Evolutionary conservation across 2,888 invertebrate genomes (phyloP), one percentile per base, ranked within the genome.

Genomic region (Gymnocheta viridis): DNA sequence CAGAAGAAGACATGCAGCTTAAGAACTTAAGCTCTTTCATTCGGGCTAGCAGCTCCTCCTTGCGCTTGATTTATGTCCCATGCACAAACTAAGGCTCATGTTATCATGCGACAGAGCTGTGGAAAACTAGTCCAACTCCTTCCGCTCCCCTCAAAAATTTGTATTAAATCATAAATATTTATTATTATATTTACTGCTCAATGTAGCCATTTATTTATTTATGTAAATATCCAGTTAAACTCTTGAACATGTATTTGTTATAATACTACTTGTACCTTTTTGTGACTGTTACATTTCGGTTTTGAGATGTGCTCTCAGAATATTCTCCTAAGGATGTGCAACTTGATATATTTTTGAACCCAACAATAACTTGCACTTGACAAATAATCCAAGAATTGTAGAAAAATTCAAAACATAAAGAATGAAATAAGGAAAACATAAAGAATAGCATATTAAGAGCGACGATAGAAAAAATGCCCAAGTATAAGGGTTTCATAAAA

Each of bases 401-500:
- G 17, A 41, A 49, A 62, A 78, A 22, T 49, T 27, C 35, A 35
- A 77, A 84, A 73, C 69, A 83, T 85, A 80, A 77, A 69, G 10
- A 27, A 9, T 54, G 24, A 38, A 67, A 51, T 22, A 56, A 66
- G 70, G 66, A 54, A 82, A 67, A 72, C 10, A 67, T 67, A 19
- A n/a, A 29, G 38, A 66, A 29, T 17, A 73, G 49, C 44, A 80
- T 54, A 72, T 51, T 79, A 86, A 82, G 35, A 67, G 82, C 47
- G 62, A 82, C 85, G 72, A 64, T 69, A 84, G 32, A 32, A 32
- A n/a, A 49, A 81, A 85, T 47, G 56, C 22, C 54, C 73, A 86
- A 85, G 84, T 82, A 84, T 86, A 90, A 91, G 89, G 90, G 91
- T 91, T 91, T 91, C 89, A 91, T 91, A 91, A 91, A 90, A 91